Conservation (phyloP, 2,797 vertebrate genomes). For the Hypotaenidia okinawae region DNA sequence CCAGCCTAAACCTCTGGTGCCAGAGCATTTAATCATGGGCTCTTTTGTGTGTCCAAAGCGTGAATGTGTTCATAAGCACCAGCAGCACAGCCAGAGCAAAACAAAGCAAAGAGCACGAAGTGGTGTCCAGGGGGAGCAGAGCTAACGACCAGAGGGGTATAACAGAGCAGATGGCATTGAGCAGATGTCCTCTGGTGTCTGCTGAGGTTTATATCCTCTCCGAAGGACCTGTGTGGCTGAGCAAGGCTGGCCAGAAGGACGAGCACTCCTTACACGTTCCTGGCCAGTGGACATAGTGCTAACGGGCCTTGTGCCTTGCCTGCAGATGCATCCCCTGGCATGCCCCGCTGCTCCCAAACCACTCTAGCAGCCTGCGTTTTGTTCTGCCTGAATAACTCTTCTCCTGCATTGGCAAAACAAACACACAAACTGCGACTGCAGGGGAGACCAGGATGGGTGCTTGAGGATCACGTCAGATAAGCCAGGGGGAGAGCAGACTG, state of each 20-base stretch:
- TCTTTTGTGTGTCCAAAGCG: neutral
- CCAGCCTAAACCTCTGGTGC: neutral
- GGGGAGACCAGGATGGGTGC: neutral
- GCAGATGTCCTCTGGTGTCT: neutral
- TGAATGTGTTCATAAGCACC: neutral
- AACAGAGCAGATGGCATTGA: slow-evolving; percentile 3
- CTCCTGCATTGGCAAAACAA: neutral
- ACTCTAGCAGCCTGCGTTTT: neutral
- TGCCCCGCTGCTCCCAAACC: neutral
- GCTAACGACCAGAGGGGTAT: neutral
- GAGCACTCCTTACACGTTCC: neutral
- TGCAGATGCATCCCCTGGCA: neutral
- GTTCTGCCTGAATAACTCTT: neutral
- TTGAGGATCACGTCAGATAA: neutral
- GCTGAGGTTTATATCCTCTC: neutral
- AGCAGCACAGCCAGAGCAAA: neutral
- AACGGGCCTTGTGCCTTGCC: neutral
- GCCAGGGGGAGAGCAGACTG: neutral
- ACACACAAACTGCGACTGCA: neutral
- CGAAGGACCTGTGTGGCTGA: neutral
- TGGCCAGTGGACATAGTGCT: neutral
- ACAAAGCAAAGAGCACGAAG: neutral
- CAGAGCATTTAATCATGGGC: neutral
- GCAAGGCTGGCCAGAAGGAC: neutral
- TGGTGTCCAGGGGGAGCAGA: neutral